Conservation (phyloP, 2,113 vertebrate species). For the Indicator maculatus region DNA sequence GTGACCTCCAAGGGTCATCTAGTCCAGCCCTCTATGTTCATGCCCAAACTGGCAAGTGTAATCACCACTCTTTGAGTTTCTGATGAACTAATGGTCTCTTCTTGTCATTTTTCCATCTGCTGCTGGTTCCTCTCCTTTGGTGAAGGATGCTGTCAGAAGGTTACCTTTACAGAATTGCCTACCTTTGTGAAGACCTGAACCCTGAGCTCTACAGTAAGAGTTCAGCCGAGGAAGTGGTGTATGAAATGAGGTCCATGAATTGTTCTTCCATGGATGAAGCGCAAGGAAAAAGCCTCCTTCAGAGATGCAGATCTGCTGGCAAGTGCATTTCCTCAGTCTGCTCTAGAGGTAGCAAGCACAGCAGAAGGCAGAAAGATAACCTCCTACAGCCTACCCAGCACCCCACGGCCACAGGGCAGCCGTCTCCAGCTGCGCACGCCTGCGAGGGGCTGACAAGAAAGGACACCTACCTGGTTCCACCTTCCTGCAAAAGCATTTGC, state of each 20-base stretch:
- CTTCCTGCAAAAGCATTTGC: slow-evolving; percentile 94
- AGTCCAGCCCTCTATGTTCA: not conserved
- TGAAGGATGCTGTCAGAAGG: slow-evolving; percentile 92
- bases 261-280: slow-evolving; percentile 56
- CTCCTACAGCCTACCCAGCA: slow-evolving; percentile 38
- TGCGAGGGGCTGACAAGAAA: slow-evolving; percentile 69
- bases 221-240: slow-evolving; percentile 35
- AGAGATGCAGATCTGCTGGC: slow-evolving; percentile 61
- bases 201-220: slow-evolving; percentile 18
- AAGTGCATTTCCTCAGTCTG: slow-evolving; percentile 61
- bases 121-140: not conserved
- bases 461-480: slow-evolving; percentile 88
- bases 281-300: slow-evolving; percentile 61
- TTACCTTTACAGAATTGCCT: slow-evolving; percentile 83
- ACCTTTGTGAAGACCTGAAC: slow-evolving; percentile 67
- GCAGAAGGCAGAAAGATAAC: slow-evolving; percentile 51
- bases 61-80: not conserved
- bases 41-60: accelerated
- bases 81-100: not conserved
- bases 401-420: slow-evolving; percentile 52
- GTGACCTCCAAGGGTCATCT: too few species aligned
- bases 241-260: slow-evolving; percentile 64
- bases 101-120: not conserved
- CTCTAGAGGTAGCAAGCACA: slow-evolving; percentile 59
- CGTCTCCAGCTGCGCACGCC: slow-evolving; percentile 69